These are phyloP conservation scores for Hemaris fuciformis DNA, from an alignment of 2,888 invertebrate genomes.

Conservation along the genomic window DNA sequence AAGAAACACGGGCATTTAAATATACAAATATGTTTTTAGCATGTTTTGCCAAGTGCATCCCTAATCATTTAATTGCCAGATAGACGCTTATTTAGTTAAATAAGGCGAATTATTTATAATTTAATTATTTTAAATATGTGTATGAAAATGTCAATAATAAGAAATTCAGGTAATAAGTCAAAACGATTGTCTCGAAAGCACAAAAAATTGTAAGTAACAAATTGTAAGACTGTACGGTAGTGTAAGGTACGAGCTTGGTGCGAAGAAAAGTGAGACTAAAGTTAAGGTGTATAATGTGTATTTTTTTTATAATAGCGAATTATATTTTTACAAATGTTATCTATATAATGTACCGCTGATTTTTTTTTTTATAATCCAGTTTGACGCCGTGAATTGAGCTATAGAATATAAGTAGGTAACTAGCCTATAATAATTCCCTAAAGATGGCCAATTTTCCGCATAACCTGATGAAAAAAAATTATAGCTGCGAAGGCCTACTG, in stretches of 20 bases:
- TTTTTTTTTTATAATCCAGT: background rate
- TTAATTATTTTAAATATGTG: constrained; percentile 11
- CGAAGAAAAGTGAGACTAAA: constrained; percentile 59
- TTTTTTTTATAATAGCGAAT: constrained; percentile 28
- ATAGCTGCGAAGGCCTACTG: too few relatives aligned
- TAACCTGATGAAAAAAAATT: too few relatives aligned
- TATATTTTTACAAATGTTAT: constrained; percentile 32
- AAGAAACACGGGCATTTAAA: background rate
- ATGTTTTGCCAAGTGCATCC: background rate
- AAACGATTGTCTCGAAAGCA: too few relatives aligned
- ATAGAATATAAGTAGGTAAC: too few relatives aligned
- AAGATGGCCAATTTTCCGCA: too few relatives aligned
- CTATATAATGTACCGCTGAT: constrained; percentile 1
- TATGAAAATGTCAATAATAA: too few relatives aligned
- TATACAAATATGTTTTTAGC: background rate
- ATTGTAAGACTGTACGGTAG: constrained; percentile 43
- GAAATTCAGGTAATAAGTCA: too few relatives aligned
- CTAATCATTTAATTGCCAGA: background rate
- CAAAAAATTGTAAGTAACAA: constrained; percentile 17
- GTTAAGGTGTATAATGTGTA: constrained; percentile 41
- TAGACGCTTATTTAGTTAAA: background rate
- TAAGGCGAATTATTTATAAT: background rate
- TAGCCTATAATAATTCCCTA: too few relatives aligned
- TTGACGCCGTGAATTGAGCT: background rate
- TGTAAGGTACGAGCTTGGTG: constrained; percentile 41